Evolutionary conservation across 2,888 invertebrate genomes (phyloP), one percentile per base, ranked within the genome.

Genomic region (Cartodere bifasciata): DNA sequence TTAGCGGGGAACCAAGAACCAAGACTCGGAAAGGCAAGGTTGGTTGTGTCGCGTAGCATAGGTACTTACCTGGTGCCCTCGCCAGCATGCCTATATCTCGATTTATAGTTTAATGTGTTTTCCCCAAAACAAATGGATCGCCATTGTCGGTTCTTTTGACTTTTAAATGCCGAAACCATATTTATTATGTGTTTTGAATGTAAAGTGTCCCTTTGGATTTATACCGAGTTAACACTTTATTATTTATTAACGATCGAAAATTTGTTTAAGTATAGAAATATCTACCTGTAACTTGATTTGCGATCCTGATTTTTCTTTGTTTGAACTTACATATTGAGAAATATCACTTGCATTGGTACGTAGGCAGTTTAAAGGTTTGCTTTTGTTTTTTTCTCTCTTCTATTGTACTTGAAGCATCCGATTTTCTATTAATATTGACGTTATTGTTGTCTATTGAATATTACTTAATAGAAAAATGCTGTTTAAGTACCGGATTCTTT

Each of bases 71-170:
- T 56, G 55, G 46, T n/a, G n/a, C n/a, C n/a, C n/a, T n/a, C n/a
- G n/a, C n/a, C n/a, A n/a, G n/a, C n/a, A n/a, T n/a, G n/a, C n/a
- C n/a, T n/a, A n/a, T n/a, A n/a, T n/a, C 46, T 57, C 55, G 53
- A 55, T 56, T 58, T 57, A 55, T 58, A 58, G 57, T 59, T 58
- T 58, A 58, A 58, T 58, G 55, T 55, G 56, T 56, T 58, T 58
- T 51, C 46, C 53, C 54, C 54, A 58, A 60, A 60, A 60, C 58
- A 58, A 59, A 59, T 60, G 58, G 52, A 50, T 48, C 49, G 46
- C 54, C 50, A 50, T 53, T 52, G 56, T 54, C 57, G 57, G 58
- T 45, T 40, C 52, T 49, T 58, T 56, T 55, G 52, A 49, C 48
- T 52, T 52, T 46, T 47, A 46, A 50, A 53, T 44, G 52, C 55